Conservation (phyloP, 2,888 invertebrate genomes). For the Acleris holmiana region DNA sequence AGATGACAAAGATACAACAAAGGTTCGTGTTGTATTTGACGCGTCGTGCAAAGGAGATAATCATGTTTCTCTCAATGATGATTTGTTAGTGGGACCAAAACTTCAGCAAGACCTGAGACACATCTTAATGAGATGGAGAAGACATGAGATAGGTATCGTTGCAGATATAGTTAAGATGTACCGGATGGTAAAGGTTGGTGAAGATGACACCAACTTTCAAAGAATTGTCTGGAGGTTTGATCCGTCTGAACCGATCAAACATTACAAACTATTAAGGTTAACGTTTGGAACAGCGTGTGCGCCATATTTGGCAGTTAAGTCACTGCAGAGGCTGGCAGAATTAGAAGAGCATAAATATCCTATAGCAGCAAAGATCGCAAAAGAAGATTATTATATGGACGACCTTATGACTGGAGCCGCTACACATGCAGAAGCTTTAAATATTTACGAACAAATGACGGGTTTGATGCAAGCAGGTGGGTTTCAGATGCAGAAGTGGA, state of each 20-base stretch:
- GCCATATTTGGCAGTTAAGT: constrained; percentile 15
- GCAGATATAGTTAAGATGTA: constrained; percentile 22
- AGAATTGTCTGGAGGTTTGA: constrained; percentile 8
- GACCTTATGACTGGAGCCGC: constrained; percentile 39
- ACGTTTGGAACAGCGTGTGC: constrained; percentile 13
- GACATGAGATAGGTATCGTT: not conserved
- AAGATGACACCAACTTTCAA: constrained; percentile 11
- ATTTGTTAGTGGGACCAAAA: constrained; percentile 13
- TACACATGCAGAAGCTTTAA: constrained; percentile 38
- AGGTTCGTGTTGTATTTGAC: constrained; percentile 7
- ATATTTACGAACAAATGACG: constrained; percentile 40
- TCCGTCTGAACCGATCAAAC: constrained; percentile 1
- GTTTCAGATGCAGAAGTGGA: constrained; percentile 43
- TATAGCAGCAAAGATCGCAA: constrained; percentile 36
- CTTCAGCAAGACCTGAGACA: constrained; percentile 12
- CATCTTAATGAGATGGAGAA: constrained; percentile 12
- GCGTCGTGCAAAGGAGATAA: constrained; percentile 14
- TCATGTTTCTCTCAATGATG: constrained; percentile 6
- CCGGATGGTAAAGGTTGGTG: constrained; percentile 15
- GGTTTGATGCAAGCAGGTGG: constrained; percentile 40
- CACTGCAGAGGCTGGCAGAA: constrained; percentile 33
- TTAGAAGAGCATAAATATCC: constrained; percentile 32
- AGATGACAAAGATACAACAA: constrained; percentile 12
- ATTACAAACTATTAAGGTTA: constrained; percentile 7
- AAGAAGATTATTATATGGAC: constrained; percentile 39